Base-by-base conservation (phyloP, 2,888 invertebrate genomes). In the Oeneis ivallda region DNA sequence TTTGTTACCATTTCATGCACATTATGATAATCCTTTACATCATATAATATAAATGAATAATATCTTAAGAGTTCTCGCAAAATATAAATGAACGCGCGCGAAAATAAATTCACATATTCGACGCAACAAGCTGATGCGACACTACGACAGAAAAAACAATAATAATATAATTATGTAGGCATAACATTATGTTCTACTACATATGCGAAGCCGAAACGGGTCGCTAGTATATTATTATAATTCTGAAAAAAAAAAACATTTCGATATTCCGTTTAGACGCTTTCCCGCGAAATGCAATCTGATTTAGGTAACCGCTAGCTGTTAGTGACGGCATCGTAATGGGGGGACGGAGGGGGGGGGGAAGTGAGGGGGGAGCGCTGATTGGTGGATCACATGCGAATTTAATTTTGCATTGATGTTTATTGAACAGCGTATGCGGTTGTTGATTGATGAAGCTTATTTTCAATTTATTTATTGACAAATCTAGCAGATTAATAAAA, bases 261-360 rank as follows among this genome's bases (percentile, higher is more conserved):
- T 71, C 65, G 70, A 70, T 71, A 75, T 76, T 76, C 74, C 72
- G 75, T 76, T 75, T 74, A 73, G 71, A 70, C 61, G 66, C 66
- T 71, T 57, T 53, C 62, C 76, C 73, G 66, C 77, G 74, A 74
- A 76, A 75, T 75, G 76, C 76, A 76, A 76, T 77, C 75, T 74
- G 72, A 75, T 72, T 78, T 78, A 74, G 76, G 73, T 70, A 70
- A 72, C 73, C 75, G 74, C 74, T 67, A 62, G 70, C 73, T 64
- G 82, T 69, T 69, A 67, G 73, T 81, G 84, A 81, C 79, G 75
- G 74, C 66, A 70, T 69, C 71, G 73, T 74, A 73, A 77, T 76
- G 71, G 73, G 62, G 59, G 15, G 45, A 1, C 15, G 45, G 58
- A 53, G 61, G 19, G 54, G 58, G 50, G n/a, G n/a, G n/a, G n/a